Conservation (phyloP, 1,140 invertebrate genomes). For the Drosophila parvula region DNA sequence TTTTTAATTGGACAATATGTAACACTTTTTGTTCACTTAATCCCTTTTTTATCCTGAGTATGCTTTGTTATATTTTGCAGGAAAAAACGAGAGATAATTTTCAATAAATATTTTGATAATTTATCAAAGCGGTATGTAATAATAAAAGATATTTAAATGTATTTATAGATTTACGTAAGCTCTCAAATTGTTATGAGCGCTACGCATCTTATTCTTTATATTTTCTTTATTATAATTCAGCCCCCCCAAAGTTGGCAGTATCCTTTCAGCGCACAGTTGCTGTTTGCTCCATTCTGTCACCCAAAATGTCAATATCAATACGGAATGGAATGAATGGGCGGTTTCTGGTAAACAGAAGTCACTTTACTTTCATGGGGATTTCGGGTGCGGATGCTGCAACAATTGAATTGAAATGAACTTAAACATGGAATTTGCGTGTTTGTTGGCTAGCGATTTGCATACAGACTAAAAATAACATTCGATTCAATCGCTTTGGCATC, state of each 20-base stretch:
- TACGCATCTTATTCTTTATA: background rate
- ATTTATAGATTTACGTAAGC: no score
- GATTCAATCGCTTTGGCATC: conserved; percentile 8
- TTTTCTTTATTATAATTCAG: background rate
- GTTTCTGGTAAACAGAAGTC: conserved; percentile 9
- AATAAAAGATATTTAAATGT: no score
- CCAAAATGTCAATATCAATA: conserved; percentile 11
- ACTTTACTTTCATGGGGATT: conserved; percentile 17
- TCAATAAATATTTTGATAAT: no score
- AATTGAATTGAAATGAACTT: conserved; percentile 32
- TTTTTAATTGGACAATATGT: conserved; percentile 2
- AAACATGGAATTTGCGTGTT: conserved; percentile 38
- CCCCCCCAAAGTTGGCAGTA: background rate
- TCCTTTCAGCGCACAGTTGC: no score
- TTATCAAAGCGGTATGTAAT: no score
- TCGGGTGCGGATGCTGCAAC: conserved; percentile 15
- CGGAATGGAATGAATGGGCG: conserved; percentile 6
- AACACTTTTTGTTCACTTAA: background rate
- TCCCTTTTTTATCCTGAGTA: background rate
- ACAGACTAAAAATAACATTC: conserved; percentile 30
- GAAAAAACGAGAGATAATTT: background rate
- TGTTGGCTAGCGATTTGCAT: conserved; percentile 32
- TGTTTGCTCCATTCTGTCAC: background rate
- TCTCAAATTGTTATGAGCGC: no score
- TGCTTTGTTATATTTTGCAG: background rate